A percentile compares a stretch with the other conserved stretches of the same genome.
Conservation (phyloP, 1,140 invertebrate genomes). For the Anastrepha obliqua region DNA sequence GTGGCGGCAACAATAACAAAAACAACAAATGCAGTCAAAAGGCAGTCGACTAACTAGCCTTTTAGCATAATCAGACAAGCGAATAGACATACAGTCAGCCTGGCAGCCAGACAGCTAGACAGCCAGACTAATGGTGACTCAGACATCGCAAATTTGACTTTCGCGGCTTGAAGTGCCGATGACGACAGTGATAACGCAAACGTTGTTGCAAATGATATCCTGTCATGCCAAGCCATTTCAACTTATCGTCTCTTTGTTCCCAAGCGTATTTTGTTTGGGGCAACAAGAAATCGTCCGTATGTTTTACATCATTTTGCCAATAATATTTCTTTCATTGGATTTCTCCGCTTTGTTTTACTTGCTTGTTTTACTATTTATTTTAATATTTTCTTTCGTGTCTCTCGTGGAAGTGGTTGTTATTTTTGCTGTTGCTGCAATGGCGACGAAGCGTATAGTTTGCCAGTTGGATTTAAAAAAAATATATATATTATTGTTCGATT, state of each 20-base stretch:
- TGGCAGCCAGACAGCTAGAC: background rate
- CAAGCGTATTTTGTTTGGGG: background rate
- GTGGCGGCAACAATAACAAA: background rate
- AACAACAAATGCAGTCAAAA: background rate
- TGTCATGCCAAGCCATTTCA: slow-evolving; percentile 11
- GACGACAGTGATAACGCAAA: background rate
- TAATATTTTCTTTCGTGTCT: background rate
- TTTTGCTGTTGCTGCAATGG: background rate
- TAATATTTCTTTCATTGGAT: background rate
- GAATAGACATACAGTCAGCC: background rate
- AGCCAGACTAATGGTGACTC: background rate
- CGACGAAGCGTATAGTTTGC: too few species aligned
- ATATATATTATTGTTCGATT: too few species aligned
- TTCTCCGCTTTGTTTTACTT: background rate
- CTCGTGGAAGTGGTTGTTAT: background rate
- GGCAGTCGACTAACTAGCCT: background rate
- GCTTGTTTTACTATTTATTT: background rate
- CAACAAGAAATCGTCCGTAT: background rate
- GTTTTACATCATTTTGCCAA: background rate
- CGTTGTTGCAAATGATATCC: slow-evolving; percentile 34
- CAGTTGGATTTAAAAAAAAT: too few species aligned
- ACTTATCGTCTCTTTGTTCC: background rate
- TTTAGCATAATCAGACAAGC: slow-evolving; percentile 9
- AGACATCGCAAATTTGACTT: background rate
- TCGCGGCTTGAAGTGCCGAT: background rate